phyloP scores from a whole-genome alignment of 2,888 invertebrate genomes.

The Coronaproctus castanopsis region DNA sequence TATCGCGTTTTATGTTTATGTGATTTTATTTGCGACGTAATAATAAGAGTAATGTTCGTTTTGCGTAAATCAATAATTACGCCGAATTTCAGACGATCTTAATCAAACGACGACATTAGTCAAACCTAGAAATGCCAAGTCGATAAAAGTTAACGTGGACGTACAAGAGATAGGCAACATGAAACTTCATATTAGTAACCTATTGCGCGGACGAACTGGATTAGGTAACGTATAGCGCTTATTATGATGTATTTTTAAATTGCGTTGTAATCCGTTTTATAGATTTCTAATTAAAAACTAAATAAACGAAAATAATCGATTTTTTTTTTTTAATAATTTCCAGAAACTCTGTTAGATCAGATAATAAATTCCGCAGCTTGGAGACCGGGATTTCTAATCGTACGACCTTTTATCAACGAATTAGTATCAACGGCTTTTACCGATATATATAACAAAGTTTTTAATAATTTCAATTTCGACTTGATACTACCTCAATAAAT shows the following conservation, averaged over 20 bases:
- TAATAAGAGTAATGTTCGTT: too few species aligned
- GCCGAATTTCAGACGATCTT: constrained; percentile 21
- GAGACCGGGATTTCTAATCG: constrained; percentile 56
- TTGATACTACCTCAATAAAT: constrained; percentile 23
- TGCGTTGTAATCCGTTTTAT: too few species aligned
- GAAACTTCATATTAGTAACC: constrained; percentile 53
- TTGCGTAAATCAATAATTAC: neutral
- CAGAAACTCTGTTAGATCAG: constrained; percentile 36
- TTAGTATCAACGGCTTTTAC: constrained; percentile 65
- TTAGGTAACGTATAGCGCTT: too few species aligned
- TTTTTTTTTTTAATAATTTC: constrained; percentile 1
- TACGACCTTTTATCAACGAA: constrained; percentile 59
- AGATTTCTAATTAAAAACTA: too few species aligned
- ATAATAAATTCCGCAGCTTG: constrained; percentile 53
- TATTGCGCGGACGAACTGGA: constrained; percentile 42
- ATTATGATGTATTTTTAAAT: too few species aligned
- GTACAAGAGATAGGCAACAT: constrained; percentile 55
- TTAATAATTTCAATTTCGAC: constrained; percentile 49
- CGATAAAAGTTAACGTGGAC: constrained; percentile 42
- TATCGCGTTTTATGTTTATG: too few species aligned
- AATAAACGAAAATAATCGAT: too few species aligned
- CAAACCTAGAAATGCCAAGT: constrained; percentile 26
- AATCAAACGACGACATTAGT: constrained; percentile 32
- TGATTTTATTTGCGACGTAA: too few species aligned
- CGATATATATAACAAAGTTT: constrained; percentile 56